Percentiles rank a stretch among this genome's conserved stretches.
Conservation (phyloP, 2,113 vertebrate genomes). For the Periophthalmus modestus region DNA sequence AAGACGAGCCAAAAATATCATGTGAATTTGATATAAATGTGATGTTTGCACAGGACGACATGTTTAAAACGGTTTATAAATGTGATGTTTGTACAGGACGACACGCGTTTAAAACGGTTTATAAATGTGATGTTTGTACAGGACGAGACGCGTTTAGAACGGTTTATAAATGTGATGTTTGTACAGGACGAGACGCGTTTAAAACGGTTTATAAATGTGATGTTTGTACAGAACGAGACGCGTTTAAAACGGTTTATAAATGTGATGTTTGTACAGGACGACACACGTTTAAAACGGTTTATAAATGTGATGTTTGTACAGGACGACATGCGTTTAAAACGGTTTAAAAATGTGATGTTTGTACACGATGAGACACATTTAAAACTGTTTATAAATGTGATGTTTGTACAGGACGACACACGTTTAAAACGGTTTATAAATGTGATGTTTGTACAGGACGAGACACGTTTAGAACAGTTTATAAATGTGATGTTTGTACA, state of each 20-base stretch:
- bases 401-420: not conserved
- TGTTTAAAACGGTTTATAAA: not conserved
- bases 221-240: not conserved
- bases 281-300: not conserved
- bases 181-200: not conserved
- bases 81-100: not conserved
- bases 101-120: not conserved
- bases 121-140: not conserved
- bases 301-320: not conserved
- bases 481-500: not conserved
- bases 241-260: not conserved
- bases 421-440: not conserved
- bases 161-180: not conserved
- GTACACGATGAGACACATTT: not conserved
- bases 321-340: not conserved
- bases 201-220: not conserved
- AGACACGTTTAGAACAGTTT: not conserved
- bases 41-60: not conserved
- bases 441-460: not conserved
- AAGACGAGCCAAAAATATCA: not conserved
- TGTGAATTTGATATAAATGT: not conserved
- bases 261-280: not conserved
- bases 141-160: not conserved
- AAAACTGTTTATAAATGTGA: too few relatives aligned
- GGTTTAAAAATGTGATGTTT: too few relatives aligned